A percentile compares a stretch with the other conserved stretches of the same genome.
Conservation (phyloP, 2,888 invertebrate species). For the Dicranocentrus wangi region DNA sequence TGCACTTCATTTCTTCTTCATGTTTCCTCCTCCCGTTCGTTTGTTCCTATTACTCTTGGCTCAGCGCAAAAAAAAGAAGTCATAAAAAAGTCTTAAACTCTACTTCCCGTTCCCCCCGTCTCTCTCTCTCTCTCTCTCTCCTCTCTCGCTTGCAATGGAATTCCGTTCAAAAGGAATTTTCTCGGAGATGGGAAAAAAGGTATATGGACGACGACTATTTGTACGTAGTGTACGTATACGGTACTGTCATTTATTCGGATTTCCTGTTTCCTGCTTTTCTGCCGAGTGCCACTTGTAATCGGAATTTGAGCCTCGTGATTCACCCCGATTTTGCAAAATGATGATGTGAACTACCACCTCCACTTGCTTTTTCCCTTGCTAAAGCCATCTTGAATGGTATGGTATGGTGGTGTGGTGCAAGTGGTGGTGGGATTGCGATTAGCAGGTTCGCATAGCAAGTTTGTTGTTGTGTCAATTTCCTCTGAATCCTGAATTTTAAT, state of each 20-base stretch:
- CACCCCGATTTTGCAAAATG: not conserved
- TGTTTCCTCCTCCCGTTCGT: constrained; percentile 37
- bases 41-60: constrained; percentile 25
- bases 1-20: constrained; percentile 37
- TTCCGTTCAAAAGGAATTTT: constrained; percentile 41
- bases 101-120: constrained; percentile 52
- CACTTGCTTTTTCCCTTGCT: too few species aligned
- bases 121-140: constrained; percentile 14
- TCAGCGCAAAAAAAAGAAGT: constrained; percentile 49
- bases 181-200: constrained; percentile 51
- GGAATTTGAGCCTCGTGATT: not conserved
- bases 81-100: constrained; percentile 55
- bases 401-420: too few species aligned
- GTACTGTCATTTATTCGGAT: constrained; percentile 55
- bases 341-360: not conserved
- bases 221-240: constrained; percentile 30
- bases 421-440: too few species aligned
- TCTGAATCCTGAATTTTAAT: too few species aligned
- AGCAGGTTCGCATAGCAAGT: too few species aligned
- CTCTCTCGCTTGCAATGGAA: constrained; percentile 17
- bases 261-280: constrained; percentile 63
- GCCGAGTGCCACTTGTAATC: not conserved
- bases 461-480: too few species aligned
- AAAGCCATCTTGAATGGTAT: too few species aligned
- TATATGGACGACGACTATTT: too few species aligned